A percentile compares a stretch with the other conserved stretches of the same genome.
Conservation (phyloP, 1,140 invertebrate genomes). For the Mylabris phalerata region DNA sequence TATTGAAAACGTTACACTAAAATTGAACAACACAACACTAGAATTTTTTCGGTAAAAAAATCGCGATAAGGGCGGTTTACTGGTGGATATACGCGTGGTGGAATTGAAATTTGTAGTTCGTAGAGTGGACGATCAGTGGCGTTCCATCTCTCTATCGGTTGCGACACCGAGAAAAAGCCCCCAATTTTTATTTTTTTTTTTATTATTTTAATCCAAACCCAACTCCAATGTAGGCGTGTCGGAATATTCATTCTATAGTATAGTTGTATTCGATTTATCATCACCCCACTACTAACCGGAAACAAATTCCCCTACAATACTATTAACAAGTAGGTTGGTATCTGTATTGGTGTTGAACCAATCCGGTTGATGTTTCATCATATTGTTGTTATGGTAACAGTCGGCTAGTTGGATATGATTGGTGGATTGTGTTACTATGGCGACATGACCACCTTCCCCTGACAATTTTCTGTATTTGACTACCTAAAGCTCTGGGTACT, state of each 20-base stretch:
- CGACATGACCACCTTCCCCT: conserved; percentile 31
- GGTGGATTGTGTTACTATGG: conserved; percentile 31
- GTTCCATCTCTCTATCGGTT: background rate
- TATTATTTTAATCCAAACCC: too few species aligned
- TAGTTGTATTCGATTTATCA: conserved; percentile 1
- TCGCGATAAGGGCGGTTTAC: too few species aligned
- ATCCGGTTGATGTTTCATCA: conserved; percentile 19
- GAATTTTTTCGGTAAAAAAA: background rate
- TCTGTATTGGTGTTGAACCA: conserved; percentile 13
- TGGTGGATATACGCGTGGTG: conserved; percentile 4
- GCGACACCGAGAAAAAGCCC: background rate
- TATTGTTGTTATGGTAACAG: conserved; percentile 30
- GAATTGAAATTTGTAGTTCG: conserved; percentile 30
- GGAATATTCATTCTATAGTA: background rate
- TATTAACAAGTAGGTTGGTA: background rate
- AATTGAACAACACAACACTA: background rate
- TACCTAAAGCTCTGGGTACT: conserved; percentile 44
- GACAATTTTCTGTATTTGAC: conserved; percentile 37
- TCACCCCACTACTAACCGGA: conserved; percentile 4
- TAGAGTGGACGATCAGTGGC: conserved; percentile 15
- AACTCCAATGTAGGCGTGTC: too few species aligned
- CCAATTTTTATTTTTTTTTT: background rate
- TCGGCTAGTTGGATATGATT: conserved; percentile 16
- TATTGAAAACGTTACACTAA: too few species aligned
- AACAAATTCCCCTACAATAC: background rate